A percentile compares a stretch with the other conserved stretches of the same genome.
phyloP scores from a whole-genome alignment of 2,797 vertebrate genomes.

The Protonibea diacanthus region DNA sequence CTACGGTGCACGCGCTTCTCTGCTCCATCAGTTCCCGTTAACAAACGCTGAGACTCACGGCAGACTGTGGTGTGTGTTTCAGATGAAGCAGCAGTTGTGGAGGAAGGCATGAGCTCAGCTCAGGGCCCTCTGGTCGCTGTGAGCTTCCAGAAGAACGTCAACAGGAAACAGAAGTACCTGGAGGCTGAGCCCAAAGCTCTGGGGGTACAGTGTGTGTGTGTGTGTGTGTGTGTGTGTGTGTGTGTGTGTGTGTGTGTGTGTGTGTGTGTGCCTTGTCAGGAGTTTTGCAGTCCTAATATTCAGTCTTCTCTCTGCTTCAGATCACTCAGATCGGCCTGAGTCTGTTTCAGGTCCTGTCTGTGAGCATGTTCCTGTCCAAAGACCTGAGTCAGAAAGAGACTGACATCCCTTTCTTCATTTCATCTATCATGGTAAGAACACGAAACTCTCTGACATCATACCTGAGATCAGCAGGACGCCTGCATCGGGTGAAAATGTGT shows the following conservation, averaged over 20 bases:
- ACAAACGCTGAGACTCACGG: too few relatives aligned
- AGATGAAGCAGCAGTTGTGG: slow-evolving; percentile 54
- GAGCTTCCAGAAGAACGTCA: slow-evolving; percentile 73
- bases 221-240: slow-evolving; percentile 27
- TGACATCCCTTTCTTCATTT: slow-evolving; percentile 29
- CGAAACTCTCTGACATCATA: background rate
- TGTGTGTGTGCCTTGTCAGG: background rate
- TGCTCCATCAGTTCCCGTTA: too few relatives aligned
- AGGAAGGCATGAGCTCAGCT: background rate
- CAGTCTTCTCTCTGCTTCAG: slow-evolving; percentile 45
- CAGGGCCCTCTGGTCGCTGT: slow-evolving; percentile 71
- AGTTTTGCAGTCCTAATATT: background rate
- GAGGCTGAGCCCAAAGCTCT: slow-evolving; percentile 82
- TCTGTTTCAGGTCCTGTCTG: slow-evolving; percentile 46
- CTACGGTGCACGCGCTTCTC: background rate
- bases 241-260: slow-evolving; percentile 21
- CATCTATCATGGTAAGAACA: slow-evolving; percentile 66
- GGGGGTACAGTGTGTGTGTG: slow-evolving; percentile 68
- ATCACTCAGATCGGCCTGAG: slow-evolving; percentile 76
- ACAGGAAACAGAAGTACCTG: slow-evolving; percentile 76
- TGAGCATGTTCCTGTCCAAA: slow-evolving; percentile 25
- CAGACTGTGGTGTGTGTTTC: background rate
- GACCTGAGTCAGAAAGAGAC: rapidly evolving
- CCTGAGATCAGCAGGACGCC: background rate
- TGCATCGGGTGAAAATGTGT: background rate